These are phyloP conservation scores for Monomorium pharaonis DNA, from an alignment of 1,140 invertebrate genomes.

Conservation along the genomic window DNA sequence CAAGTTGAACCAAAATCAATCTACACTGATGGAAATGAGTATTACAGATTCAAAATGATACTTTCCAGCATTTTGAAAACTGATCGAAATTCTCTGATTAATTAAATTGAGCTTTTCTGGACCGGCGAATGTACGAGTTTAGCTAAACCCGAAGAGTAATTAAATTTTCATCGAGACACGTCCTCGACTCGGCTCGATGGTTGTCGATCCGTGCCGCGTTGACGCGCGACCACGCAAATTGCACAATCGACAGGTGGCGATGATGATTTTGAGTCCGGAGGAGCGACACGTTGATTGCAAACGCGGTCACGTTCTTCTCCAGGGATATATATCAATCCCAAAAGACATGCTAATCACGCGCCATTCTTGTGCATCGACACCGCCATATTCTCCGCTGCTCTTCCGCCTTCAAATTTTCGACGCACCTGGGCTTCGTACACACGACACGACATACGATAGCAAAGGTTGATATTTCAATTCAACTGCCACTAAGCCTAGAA, in stretches of 20 bases:
- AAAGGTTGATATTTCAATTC: slow-evolving; percentile 67
- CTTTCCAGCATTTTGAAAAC: neutral
- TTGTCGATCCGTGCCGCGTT: slow-evolving; percentile 60
- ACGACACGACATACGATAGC: slow-evolving; percentile 20
- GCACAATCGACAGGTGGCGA: slow-evolving; percentile 71
- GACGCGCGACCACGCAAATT: slow-evolving; percentile 65
- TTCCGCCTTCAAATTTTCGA: slow-evolving; percentile 68
- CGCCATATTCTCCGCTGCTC: slow-evolving; percentile 53
- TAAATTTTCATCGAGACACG: slow-evolving; percentile 67
- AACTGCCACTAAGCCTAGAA: neutral
- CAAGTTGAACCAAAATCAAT: no score
- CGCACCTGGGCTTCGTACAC: slow-evolving; percentile 54
- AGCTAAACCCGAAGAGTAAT: slow-evolving; percentile 50
- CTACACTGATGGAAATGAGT: no score
- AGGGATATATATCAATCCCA: slow-evolving; percentile 67
- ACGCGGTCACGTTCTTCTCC: slow-evolving; percentile 68
- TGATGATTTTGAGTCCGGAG: slow-evolving; percentile 64
- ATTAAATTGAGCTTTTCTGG: neutral
- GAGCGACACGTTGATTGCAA: slow-evolving; percentile 65
- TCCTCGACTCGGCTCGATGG: slow-evolving; percentile 35
- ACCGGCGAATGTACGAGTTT: slow-evolving; percentile 21
- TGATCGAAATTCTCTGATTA: neutral
- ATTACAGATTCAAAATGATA: neutral
- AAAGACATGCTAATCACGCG: slow-evolving; percentile 73
- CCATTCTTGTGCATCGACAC: slow-evolving; percentile 65